A percentile compares a stretch with the other conserved stretches of the same genome.
These are phyloP conservation scores for Coranthus polyacanthus DNA, from an alignment of 2,797 vertebrate species.

Conservation along the genomic window DNA sequence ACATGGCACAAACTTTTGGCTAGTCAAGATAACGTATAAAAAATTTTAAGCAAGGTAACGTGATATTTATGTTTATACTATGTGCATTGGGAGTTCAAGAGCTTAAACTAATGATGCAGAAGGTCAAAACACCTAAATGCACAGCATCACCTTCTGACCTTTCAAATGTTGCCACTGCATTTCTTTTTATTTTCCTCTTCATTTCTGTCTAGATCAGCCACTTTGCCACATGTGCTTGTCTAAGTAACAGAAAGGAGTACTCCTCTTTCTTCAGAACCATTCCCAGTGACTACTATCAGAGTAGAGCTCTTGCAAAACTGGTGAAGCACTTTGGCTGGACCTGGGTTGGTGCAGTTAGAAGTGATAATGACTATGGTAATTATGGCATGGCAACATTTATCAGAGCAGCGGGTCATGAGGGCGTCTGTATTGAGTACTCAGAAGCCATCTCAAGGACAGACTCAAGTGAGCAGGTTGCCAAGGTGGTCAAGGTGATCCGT, in stretches of 20 bases:
- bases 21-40: too few relatives aligned
- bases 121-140: too few relatives aligned
- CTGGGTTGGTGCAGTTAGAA: conserved; percentile 85
- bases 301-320: conserved; percentile 82
- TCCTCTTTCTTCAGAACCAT: conserved; percentile 86
- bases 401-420: conserved; percentile 75
- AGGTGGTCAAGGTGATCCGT: conserved; percentile 76
- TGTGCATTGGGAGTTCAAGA: too few relatives aligned
- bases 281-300: conserved; percentile 85
- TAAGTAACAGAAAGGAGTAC: conserved; percentile 82
- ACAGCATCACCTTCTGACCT: neutral
- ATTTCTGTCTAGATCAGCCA: conserved; percentile 79
- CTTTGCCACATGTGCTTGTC: conserved; percentile 85
- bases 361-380: conserved; percentile 85
- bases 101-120: too few relatives aligned
- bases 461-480: conserved; percentile 58
- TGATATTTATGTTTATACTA: too few relatives aligned
- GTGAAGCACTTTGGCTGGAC: conserved; percentile 85
- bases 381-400: conserved; percentile 84
- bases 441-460: conserved; percentile 83
- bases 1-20: too few relatives aligned
- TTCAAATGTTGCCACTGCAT: neutral
- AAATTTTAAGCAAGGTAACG: neutral
- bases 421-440: conserved; percentile 84
- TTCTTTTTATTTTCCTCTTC: neutral